Evolutionary conservation across 2,797 vertebrate genomes (phyloP).

Genomic region (Rhodeus uyekii): DNA sequence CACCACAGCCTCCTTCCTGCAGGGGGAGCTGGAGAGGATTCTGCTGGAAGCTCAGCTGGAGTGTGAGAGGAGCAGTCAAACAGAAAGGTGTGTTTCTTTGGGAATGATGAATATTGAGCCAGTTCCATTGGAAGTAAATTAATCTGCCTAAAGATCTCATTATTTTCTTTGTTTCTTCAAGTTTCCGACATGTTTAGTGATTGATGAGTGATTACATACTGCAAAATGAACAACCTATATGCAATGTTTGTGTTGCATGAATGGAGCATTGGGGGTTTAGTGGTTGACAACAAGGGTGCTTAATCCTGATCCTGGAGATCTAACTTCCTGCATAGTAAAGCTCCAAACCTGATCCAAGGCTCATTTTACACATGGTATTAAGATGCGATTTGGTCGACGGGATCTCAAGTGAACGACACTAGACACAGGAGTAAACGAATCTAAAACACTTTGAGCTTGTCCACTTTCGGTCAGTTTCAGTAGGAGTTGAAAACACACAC

Average conservation of each 20-base stretch:
- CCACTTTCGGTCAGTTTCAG: no score
- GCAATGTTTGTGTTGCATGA: neutral
- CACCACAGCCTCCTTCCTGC: conserved; percentile 69
- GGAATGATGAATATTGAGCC: neutral
- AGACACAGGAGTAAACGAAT: no score
- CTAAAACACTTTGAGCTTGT: no score
- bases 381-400: no score
- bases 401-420: no score
- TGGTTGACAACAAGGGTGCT: neutral
- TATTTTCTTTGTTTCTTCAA: neutral
- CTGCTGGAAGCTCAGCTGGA: conserved; percentile 77
- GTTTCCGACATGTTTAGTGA: neutral
- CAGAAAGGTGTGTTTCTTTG: conserved; percentile 62
- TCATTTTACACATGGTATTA: no score
- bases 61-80: conserved; percentile 70
- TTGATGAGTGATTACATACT: neutral
- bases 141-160: neutral
- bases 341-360: no score
- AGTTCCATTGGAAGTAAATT: neutral
- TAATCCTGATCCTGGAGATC: no score
- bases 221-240: neutral
- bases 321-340: no score
- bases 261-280: neutral
- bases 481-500: no score
- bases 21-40: conserved; percentile 79